phyloP scores from a whole-genome alignment of 1,140 invertebrate genomes.

The Aphaenogaster ashmeadi region DNA sequence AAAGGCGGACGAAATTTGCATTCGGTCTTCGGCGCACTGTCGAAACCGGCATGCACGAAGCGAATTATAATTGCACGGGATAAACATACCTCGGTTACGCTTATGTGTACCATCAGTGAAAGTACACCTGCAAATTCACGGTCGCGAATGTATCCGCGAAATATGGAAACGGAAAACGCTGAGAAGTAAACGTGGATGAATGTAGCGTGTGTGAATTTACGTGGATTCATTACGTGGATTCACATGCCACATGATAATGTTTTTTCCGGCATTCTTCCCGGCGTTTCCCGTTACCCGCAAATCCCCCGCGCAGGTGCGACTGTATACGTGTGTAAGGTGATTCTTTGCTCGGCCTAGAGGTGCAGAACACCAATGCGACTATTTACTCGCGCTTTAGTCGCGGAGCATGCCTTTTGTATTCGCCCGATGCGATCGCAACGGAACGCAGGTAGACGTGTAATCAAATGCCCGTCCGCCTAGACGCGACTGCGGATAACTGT shows the following conservation, averaged over 20 bases:
- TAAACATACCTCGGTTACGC: neutral
- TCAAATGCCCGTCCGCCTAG: conserved; percentile 57
- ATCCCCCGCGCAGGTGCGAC: neutral
- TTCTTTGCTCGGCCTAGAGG: conserved; percentile 2
- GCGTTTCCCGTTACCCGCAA: neutral
- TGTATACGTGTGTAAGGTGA: neutral
- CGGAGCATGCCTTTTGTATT: conserved; percentile 23
- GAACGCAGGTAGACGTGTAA: conserved; percentile 47
- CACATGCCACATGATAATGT: neutral
- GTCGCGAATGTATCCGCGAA: conserved; percentile 23
- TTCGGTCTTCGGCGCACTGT: conserved; percentile 10
- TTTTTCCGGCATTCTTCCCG: neutral
- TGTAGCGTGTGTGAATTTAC: conserved; percentile 6
- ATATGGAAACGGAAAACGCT: conserved; percentile 4
- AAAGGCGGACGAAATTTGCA: conserved; percentile 57
- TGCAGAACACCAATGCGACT: neutral
- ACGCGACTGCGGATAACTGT: conserved; percentile 71
- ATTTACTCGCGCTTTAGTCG: conserved; percentile 29
- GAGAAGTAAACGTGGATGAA: neutral
- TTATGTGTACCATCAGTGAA: neutral
- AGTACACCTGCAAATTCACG: neutral
- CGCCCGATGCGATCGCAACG: conserved; percentile 35
- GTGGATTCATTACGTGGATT: conserved; percentile 6
- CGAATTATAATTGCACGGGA: neutral
- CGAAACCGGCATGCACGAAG: neutral